phyloP scores from a whole-genome alignment of 1,140 invertebrate genomes.

The Zaprionus tsacasi region DNA sequence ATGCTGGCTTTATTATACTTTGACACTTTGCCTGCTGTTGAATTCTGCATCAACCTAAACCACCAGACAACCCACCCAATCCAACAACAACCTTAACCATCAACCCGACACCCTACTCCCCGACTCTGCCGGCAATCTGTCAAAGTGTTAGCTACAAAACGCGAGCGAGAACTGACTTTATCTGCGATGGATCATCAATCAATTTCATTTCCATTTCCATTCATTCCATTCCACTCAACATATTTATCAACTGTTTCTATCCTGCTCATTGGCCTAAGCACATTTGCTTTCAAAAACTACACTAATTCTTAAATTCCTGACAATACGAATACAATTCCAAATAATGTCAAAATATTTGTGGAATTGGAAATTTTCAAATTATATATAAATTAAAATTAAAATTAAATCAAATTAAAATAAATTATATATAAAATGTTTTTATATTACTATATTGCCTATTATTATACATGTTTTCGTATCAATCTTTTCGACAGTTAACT shows the following conservation, averaged over 20 bases:
- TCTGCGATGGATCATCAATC: constrained; percentile 67
- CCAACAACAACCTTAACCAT: background rate
- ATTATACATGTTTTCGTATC: no score
- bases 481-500: no score
- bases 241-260: constrained; percentile 36
- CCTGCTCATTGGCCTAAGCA: constrained; percentile 3
- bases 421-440: no score
- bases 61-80: background rate
- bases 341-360: no score
- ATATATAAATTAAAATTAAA: no score
- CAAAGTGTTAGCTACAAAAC: constrained; percentile 68
- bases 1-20: constrained; percentile 53
- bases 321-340: background rate
- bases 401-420: no score
- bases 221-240: constrained; percentile 77
- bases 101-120: background rate
- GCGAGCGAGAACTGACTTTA: constrained; percentile 16
- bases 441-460: no score
- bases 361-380: no score
- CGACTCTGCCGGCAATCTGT: constrained; percentile 62
- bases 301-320: background rate
- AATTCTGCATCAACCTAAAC: constrained; percentile 20
- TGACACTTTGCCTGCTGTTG: constrained; percentile 64
- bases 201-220: constrained; percentile 44
- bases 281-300: background rate